Base-by-base conservation (phyloP, 2,888 invertebrate genomes). In the Hydroisotoma schaefferi region DNA sequence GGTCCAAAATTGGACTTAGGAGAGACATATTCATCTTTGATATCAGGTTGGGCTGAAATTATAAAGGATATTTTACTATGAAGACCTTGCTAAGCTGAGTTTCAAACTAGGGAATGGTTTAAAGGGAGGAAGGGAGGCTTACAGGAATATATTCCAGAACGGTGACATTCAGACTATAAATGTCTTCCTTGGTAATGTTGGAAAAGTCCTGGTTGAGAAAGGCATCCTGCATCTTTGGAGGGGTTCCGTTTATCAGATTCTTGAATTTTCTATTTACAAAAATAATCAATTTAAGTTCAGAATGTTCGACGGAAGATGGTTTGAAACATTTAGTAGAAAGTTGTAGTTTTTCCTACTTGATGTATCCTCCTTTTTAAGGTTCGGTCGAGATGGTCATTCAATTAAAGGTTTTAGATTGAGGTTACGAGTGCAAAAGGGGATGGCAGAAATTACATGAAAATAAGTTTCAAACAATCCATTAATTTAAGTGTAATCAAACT, bases 131-230 rank as follows among this genome's bases (percentile, higher is more conserved):
- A 43, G 12, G 10, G 20, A n/a, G 40, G 46, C 63, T 59, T 57
- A 69, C 69, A 28, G 70, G 70, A 47, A 70, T 59, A 47, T 61
- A 70, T 49, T 70, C 70, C 55, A 70, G 47, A 18, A 70, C 67
- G 25, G 70, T 63, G 20, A 68, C 62, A 48, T 70, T 68, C 52
- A 70, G 54, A 10, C 53, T 54, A 5, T 61, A 58, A 48, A 71
- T 65, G 49, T 71, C 71, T 33, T 48, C 49, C 47, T 65, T 66
- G 27, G 61, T 59, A 38, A 71, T 63, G 51, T 69, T 71, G 1
- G 69, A 69, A 55, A 71, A 71, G 54, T 71, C 69, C 23, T 63
- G 63, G 25, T 65, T 57, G 6, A 67, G 28, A 40, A 71, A 67
- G 2, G 71, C 71, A 2, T 67, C 63, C 37, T 59, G 61, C n/a